Base-by-base conservation (phyloP, 2,888 invertebrate genomes). In the Cyclophora albipunctata region DNA sequence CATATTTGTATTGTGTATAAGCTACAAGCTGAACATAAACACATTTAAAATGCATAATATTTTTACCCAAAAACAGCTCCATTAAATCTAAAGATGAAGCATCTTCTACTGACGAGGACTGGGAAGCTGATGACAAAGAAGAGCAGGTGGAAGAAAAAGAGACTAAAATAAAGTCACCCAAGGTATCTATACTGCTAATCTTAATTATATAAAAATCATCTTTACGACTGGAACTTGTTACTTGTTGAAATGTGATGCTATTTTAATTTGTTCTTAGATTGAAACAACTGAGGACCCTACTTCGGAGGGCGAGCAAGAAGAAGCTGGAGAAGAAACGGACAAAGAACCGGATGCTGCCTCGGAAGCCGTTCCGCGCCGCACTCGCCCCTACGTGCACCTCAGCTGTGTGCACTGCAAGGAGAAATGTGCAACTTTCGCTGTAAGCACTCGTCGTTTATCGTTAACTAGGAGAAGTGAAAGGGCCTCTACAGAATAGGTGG, bases 361-460 rank as follows among this genome's bases (percentile, higher is more conserved):
- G 1, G 90, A 90, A 50, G 80, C 75, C 4, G 84, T 64, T 90
- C 85, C 64, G 90, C 91, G 73, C 90, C 93, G 66, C 45, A 59
- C 73, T 46, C 75, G 73, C 3, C 66, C 89, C 40, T 94, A 91
- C 71, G 93, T 95, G 52, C 93, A 93, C 61, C 84, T 96, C 44
- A 86, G 90, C 40, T 96, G 96, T 69, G 93, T 94, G 2, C 95
- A 95, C 73, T 96, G 96, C 75, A 90, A 91, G 60, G 91, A 92
- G 65, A 92, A 93, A 69, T 93, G 92, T 62, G 89, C 92, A 5
- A 95, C 94, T 5, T 95, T 95, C 69, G 92, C 92, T 71, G 93
- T 92, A 63, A 78, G 79, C 71, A 48, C 45, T 20, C 20, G 20
- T 20, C 20, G 20, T 20, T 20, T 20, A 20, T 20, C 20, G 42